Evolutionary conservation across 2,113 vertebrate genomes (phyloP).

Genomic region (Plotosus lineatus): DNA sequence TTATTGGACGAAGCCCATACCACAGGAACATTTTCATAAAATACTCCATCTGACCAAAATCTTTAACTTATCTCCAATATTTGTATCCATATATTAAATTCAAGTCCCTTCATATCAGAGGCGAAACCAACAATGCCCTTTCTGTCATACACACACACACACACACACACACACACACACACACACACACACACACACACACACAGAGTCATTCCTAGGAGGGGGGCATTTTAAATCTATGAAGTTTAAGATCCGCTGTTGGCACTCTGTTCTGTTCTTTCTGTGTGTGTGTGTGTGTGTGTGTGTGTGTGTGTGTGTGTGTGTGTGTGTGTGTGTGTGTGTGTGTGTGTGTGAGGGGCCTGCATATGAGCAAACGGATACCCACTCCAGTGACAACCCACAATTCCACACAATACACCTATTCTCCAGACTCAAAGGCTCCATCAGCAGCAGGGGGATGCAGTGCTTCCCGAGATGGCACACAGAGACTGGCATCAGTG

Average conservation of each 20-base stretch:
- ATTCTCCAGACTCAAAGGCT: conserved; percentile 76
- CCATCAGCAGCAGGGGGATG: conserved; percentile 76
- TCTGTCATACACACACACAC: background rate
- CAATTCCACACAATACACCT: conserved; percentile 68
- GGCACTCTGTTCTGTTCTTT: conserved; percentile 72
- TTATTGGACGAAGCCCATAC: background rate
- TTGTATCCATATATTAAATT: background rate
- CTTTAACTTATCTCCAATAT: background rate
- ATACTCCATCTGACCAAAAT: background rate
- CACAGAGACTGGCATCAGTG: conserved; percentile 73
- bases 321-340: no score
- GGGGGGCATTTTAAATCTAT: conserved; percentile 69
- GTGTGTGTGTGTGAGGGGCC: conserved; percentile 64
- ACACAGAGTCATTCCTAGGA: conserved; percentile 65
- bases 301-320: no score
- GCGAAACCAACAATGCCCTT: background rate
- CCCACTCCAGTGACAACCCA: conserved; percentile 67
- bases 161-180: conserved; percentile 8
- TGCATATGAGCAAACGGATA: conserved; percentile 76
- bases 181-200: conserved; percentile 56
- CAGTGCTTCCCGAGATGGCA: conserved; percentile 74
- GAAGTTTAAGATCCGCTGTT: conserved; percentile 75
- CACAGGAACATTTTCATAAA: background rate
- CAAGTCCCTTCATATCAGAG: background rate
- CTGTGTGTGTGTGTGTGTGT: conserved; percentile 67